Conservation (phyloP, 2,113 vertebrate species). For the Alouatta palliata region DNA sequence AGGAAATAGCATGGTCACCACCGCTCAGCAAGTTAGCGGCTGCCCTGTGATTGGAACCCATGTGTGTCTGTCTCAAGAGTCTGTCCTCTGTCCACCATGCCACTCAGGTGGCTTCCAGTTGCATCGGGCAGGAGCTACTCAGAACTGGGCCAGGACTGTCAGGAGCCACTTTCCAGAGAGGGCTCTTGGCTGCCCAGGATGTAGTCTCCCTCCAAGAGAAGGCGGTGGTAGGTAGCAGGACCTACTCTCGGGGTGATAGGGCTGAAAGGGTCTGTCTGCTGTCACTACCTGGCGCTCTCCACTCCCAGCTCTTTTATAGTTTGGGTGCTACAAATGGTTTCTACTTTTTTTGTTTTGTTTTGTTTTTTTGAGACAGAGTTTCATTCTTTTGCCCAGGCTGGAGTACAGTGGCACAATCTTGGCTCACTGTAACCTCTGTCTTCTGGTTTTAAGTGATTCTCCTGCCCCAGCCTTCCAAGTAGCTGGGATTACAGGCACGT, state of each 20-base stretch:
- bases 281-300: rapidly evolving
- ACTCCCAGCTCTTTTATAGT: not conserved
- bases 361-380: no score
- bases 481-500: no score
- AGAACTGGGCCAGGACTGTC: not conserved
- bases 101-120: not conserved
- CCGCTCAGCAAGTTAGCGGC: not conserved
- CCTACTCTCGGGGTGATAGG: not conserved
- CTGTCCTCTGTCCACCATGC: no score
- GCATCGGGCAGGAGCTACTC: not conserved
- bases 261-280: not conserved
- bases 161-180: not conserved
- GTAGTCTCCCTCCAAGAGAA: no score
- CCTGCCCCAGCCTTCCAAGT: no score
- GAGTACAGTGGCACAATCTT: no score
- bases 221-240: not conserved
- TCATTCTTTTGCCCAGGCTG: no score
- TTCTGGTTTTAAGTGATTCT: no score
- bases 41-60: not conserved
- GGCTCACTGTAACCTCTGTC: no score
- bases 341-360: no score
- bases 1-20: no score
- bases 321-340: not conserved
- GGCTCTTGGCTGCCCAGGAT: not conserved
- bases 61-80: not conserved